Conservation (phyloP, 1,140 invertebrate species). For the Atta texana region DNA sequence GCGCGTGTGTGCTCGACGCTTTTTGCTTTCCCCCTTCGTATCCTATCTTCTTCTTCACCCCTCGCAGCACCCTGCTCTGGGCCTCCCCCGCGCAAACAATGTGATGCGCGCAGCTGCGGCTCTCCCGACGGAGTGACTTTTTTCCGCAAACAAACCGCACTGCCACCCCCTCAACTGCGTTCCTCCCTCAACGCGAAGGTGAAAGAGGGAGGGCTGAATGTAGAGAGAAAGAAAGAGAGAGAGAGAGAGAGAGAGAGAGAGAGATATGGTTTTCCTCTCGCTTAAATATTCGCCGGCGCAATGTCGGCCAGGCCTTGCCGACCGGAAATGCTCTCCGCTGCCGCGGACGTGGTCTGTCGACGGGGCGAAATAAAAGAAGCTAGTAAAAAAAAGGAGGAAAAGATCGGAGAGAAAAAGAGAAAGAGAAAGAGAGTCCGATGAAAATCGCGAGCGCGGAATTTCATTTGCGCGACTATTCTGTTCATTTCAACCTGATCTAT, state of each 20-base stretch:
- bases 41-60: conserved; percentile 5
- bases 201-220: neutral
- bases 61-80: conserved; percentile 25
- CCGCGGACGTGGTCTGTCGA: conserved; percentile 59
- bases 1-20: conserved; percentile 42
- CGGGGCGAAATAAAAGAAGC: conserved; percentile 41
- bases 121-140: conserved; percentile 64
- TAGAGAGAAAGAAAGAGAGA: neutral
- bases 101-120: conserved; percentile 63
- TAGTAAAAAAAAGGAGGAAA: neutral
- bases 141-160: conserved; percentile 65
- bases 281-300: conserved; percentile 62
- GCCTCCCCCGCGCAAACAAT: conserved; percentile 52
- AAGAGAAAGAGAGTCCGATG: conserved; percentile 10
- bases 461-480: conserved; percentile 59
- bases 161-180: conserved; percentile 4
- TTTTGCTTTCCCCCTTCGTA: conserved; percentile 48
- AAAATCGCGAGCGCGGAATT: conserved; percentile 66
- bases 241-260: neutral
- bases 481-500: conserved; percentile 44
- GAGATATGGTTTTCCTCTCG: conserved; percentile 62
- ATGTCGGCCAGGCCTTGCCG: conserved; percentile 33
- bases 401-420: neutral
- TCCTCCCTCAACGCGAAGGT: neutral
- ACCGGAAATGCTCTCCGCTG: conserved; percentile 65